Conservation (phyloP, 2,797 vertebrate genomes). For the Masticophis lateralis region DNA sequence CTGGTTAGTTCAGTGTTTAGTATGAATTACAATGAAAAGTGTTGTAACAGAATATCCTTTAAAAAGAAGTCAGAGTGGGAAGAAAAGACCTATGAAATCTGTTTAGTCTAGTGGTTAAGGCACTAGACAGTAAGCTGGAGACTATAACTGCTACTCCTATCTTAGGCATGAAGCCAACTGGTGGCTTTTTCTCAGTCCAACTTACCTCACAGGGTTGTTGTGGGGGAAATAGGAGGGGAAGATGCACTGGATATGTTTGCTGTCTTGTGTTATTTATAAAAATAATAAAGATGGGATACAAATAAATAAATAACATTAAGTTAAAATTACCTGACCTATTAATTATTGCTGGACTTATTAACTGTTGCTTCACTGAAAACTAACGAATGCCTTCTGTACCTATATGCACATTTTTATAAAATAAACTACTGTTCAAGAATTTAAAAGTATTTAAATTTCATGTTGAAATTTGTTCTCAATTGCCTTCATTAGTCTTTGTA, state of each 20-base stretch:
- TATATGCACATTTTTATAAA: background rate
- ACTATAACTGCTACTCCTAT: background rate
- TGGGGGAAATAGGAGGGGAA: background rate
- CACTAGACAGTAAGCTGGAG: background rate
- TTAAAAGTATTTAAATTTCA: background rate
- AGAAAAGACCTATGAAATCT: background rate
- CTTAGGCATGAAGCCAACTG: background rate
- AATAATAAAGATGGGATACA: background rate
- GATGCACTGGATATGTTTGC: background rate
- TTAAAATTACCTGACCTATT: background rate
- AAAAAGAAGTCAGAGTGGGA: background rate
- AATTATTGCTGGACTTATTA: background rate
- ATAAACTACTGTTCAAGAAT: background rate
- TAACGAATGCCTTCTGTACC: background rate
- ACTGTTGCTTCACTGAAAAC: background rate
- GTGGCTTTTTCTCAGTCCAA: background rate
- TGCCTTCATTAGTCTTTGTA: background rate
- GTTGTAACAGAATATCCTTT: background rate
- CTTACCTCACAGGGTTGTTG: background rate
- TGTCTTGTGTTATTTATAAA: background rate
- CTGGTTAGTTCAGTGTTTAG: background rate
- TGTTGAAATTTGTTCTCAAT: background rate
- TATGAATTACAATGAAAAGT: background rate
- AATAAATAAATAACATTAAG: background rate
- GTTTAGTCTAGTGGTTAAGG: background rate